Percentiles rank a stretch among this genome's conserved stretches.
Evolutionary conservation across 2,888 invertebrate genomes (phyloP).

Genomic region (Shargacucullia verbasci): DNA sequence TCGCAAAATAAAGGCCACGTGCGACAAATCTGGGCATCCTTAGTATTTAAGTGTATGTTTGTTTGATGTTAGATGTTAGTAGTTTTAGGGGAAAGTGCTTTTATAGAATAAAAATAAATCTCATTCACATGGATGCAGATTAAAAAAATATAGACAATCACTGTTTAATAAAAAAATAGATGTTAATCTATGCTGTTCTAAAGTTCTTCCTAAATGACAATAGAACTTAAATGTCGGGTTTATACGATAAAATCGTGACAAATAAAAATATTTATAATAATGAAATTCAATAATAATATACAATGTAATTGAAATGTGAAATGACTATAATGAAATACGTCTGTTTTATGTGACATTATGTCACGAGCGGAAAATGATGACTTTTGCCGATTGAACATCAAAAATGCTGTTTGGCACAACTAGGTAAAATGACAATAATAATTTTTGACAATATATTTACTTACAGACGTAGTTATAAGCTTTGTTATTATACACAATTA

Average conservation of each 20-base stretch:
- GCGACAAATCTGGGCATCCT: constrained; percentile 18
- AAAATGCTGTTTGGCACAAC: constrained; percentile 15
- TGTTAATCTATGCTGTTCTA: constrained; percentile 46
- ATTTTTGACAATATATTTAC: constrained; percentile 68
- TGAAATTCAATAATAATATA: constrained; percentile 11
- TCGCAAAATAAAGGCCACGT: constrained; percentile 2
- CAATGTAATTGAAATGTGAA: constrained; percentile 8
- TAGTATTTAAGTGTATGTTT: constrained; percentile 65
- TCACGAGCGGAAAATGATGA: background rate
- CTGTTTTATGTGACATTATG: constrained; percentile 6
- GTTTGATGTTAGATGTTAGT: constrained; percentile 87
- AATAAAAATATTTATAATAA: constrained; percentile 13
- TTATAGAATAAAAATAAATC: constrained; percentile 74
- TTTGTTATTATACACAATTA: constrained; percentile 56
- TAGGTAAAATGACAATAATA: constrained; percentile 51
- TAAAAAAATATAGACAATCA: constrained; percentile 51
- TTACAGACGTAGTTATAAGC: constrained; percentile 60
- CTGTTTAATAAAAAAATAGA: constrained; percentile 42
- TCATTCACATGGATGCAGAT: constrained; percentile 60
- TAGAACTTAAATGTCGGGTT: constrained; percentile 27
- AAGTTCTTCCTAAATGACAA: constrained; percentile 53
- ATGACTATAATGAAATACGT: constrained; percentile 16
- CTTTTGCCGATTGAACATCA: constrained; percentile 3
- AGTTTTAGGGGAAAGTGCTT: constrained; percentile 84
- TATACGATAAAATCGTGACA: constrained; percentile 47